A percentile compares a stretch with the other conserved stretches of the same genome.
Evolutionary conservation across 2,888 invertebrate species (phyloP).

Genomic region (Schizaphis graminum): DNA sequence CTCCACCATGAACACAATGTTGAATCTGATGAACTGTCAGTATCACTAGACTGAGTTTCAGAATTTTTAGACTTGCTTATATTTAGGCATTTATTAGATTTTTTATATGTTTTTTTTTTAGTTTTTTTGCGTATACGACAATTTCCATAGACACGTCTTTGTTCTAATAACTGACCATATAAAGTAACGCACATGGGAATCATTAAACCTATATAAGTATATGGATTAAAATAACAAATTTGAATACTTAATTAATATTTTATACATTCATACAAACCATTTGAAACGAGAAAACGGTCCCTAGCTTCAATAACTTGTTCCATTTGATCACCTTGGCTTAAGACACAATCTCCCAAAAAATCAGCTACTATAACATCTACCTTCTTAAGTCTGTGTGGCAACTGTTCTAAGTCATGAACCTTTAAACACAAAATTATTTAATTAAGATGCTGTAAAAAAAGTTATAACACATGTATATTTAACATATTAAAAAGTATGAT

Average conservation of each 20-base stretch:
- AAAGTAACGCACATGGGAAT: slow-evolving; percentile 40
- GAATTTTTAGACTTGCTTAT: background rate
- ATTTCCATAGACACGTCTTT: slow-evolving; percentile 30
- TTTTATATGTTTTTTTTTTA: background rate
- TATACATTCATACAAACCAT: slow-evolving; percentile 19
- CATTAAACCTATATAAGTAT: slow-evolving; percentile 26
- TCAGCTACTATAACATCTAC: slow-evolving; percentile 54
- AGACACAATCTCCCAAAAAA: slow-evolving; percentile 51
- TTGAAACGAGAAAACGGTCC: slow-evolving; percentile 42
- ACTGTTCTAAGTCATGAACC: slow-evolving; percentile 40
- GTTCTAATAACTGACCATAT: slow-evolving; percentile 41
- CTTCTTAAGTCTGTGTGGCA: slow-evolving; percentile 17
- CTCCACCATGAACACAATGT: slow-evolving; percentile 43
- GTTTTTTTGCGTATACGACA: background rate
- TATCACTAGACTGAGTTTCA: background rate
- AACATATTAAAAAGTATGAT: background rate
- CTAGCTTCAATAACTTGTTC: slow-evolving; percentile 54
- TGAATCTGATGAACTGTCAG: slow-evolving; percentile 25
- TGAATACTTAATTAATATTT: background rate
- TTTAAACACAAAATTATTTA: slow-evolving; percentile 8
- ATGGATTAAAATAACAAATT: background rate
- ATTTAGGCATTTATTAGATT: too few species aligned
- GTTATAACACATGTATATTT: background rate
- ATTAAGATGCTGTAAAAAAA: background rate
- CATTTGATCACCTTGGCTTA: slow-evolving; percentile 48